Percentiles rank a stretch among this genome's conserved stretches.
Evolutionary conservation across 2,113 vertebrate genomes (phyloP).

Genomic region (Tor tambroides): DNA sequence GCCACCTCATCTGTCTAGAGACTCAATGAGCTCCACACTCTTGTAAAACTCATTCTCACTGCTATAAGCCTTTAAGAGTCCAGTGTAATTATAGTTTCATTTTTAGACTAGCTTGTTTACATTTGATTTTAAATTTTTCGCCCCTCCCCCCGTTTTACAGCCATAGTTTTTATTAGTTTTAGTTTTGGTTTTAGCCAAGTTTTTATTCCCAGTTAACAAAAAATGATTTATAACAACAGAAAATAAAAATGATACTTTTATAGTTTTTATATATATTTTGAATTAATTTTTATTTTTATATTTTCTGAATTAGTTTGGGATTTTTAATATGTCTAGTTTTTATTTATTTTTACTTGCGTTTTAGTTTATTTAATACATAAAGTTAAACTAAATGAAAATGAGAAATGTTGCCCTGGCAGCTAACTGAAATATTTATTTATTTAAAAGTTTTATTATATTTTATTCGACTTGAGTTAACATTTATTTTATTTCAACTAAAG

Average conservation of each 20-base stretch:
- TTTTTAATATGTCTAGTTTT: not conserved
- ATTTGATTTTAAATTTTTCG: too few species aligned
- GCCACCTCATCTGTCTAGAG: not conserved
- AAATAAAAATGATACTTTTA: too few species aligned
- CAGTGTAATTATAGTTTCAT: not conserved
- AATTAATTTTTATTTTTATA: not conserved
- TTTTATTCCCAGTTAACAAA: too few species aligned
- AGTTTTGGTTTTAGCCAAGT: too few species aligned
- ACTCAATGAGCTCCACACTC: not conserved
- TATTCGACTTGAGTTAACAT: too few species aligned
- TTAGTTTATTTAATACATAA: too few species aligned
- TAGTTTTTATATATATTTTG: not conserved
- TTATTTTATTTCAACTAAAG: too few species aligned
- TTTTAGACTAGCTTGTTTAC: not conserved
- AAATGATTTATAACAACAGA: too few species aligned
- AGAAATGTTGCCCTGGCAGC: not conserved
- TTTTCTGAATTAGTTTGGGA: not conserved
- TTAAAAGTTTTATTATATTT: too few species aligned
- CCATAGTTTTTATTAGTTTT: too few species aligned
- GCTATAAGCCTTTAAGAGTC: not conserved
- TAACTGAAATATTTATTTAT: not conserved
- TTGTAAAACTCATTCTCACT: not conserved
- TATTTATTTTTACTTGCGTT: not conserved
- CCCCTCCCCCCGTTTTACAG: too few species aligned
- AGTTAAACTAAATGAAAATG: not conserved